Evolutionary conservation across 2,888 invertebrate genomes (phyloP).

Genomic region (Cristatella mucedo): DNA sequence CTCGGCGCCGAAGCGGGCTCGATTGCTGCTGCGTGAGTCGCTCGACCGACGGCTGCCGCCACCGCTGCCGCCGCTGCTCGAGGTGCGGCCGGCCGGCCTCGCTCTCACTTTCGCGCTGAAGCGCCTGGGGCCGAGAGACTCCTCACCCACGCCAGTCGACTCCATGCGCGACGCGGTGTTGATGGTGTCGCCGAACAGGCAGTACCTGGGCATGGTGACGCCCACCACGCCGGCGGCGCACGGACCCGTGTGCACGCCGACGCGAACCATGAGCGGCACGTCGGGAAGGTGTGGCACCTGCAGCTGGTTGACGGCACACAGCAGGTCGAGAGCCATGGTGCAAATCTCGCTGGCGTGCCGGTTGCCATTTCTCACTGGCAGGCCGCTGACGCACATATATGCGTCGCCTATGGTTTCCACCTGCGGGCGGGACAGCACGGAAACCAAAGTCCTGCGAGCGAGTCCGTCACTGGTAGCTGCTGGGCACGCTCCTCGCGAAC

Average conservation of each 20-base stretch:
- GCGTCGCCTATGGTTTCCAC: conserved; percentile 91
- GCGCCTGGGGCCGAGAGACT: no score
- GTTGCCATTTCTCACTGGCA: conserved; percentile 40
- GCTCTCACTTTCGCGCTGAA: no score
- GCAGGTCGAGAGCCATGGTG: conserved; percentile 7
- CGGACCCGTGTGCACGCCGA: conserved; percentile 7
- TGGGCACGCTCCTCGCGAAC: no score
- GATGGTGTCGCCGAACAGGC: conserved; percentile 31
- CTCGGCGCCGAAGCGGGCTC: no score
- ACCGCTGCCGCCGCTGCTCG: no score
- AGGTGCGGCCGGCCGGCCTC: no score
- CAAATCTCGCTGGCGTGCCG: conserved; percentile 54
- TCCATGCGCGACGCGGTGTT: conserved; percentile 9
- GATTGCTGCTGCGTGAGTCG: no score
- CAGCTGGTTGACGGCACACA: conserved; percentile 4
- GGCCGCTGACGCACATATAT: conserved; percentile 61
- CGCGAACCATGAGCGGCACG: neutral
- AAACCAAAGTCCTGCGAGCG: no score
- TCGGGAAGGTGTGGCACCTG: conserved; percentile 1
- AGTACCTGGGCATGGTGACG: conserved; percentile 68
- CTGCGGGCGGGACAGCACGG: no score
- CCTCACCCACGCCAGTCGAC: no score
- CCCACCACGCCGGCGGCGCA: conserved; percentile 88
- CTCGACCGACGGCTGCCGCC: no score
- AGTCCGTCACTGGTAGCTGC: no score